Evolutionary conservation across 2,113 vertebrate genomes (phyloP), one percentile per base, ranked within the genome.

Genomic region (Oophaga pumilio): DNA sequence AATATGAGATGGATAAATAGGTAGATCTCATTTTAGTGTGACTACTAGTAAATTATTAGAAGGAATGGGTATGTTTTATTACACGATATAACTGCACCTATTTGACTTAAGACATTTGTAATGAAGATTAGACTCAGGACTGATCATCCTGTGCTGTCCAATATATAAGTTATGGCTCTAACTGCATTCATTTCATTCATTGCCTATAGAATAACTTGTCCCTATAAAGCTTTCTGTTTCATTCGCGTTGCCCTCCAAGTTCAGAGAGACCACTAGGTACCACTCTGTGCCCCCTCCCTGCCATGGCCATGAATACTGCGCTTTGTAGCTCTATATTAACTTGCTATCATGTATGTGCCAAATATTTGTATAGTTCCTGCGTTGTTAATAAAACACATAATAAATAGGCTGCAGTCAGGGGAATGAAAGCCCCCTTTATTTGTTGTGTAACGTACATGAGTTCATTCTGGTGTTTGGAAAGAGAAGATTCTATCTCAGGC

Each of bases 361-460:
- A 86, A 50, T 78, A 57, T 77, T 78, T 78, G 69, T 82, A 53
- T 87, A 83, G 86, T 76, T 80, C 49, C 66, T 74, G 69, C 43
- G 22, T 87, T 83, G 86, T 87, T 87, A 76, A 64, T 82, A 74
- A 57, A 85, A 69, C 76, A 60, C 66, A 52, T 57, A 59, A 74
- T 73, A 76, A 64, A 76, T 57, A 83, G n/a, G 66, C 71, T 71
- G 59, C 68, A 88, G 80, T 10, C 87, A 84, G 60, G 17, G 66
- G 57, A 84, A 88, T 88, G 87, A 88, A 88, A 84, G 87, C 80
- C 57, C 18, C 59, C 81, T 77, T 88, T 88, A 88, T 84, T 62
- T 84, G 59, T n/a, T 76, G 43, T 88, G 77, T 33, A 68, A 77
- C 24, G n/a, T n/a, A n/a, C n/a, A n/a, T n/a, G n/a, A n/a, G n/a